phyloP scores from a whole-genome alignment of 2,113 vertebrate genomes.

The Manacus vitellinus region DNA sequence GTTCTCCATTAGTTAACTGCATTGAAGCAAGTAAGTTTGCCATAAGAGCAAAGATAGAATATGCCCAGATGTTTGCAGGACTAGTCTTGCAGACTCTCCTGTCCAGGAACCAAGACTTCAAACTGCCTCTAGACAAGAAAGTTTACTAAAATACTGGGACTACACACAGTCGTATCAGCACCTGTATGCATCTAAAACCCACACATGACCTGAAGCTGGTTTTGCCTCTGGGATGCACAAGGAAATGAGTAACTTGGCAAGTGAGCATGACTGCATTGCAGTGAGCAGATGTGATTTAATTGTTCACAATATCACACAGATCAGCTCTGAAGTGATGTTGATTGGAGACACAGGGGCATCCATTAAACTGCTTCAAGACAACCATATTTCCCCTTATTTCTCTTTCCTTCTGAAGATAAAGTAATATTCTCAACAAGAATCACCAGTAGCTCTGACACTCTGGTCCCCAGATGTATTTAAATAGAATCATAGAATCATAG shows the following conservation, averaged over 20 bases:
- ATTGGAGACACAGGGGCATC: accelerated
- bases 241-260: neutral
- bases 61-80: neutral
- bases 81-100: neutral
- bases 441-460: neutral
- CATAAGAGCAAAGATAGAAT: neutral
- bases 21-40: neutral
- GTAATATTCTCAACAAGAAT: neutral
- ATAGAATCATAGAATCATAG: neutral
- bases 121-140: neutral
- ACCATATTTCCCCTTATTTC: neutral
- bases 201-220: neutral
- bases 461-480: neutral
- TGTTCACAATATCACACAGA: neutral
- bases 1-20: neutral
- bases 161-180: neutral
- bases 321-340: neutral
- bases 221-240: neutral
- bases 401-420: neutral
- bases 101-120: neutral
- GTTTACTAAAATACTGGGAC: neutral
- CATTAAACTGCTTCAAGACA: neutral
- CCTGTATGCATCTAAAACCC: neutral
- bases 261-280: neutral
- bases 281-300: neutral